These are phyloP conservation scores for Sebastes paucispinis DNA, from an alignment of 2,797 vertebrate species.

Conservation along the genomic window DNA sequence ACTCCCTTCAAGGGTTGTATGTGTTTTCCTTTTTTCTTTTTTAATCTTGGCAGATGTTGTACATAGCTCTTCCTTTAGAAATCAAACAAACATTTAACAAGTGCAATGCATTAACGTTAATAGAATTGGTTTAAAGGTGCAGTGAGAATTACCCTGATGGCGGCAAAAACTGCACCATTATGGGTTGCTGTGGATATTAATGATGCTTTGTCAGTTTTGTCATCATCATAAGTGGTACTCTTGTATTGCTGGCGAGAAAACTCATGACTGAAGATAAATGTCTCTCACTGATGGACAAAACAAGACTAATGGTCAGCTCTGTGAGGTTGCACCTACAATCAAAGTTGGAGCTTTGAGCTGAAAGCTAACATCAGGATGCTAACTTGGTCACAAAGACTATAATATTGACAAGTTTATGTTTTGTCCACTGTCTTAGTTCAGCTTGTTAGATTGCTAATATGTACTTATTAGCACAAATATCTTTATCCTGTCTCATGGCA, in stretches of 20 bases:
- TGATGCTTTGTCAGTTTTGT: not conserved
- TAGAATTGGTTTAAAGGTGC: not conserved
- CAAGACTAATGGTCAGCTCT: not conserved
- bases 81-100: not conserved
- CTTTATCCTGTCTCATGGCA: too few relatives aligned
- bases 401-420: not conserved
- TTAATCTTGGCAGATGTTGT: not conserved
- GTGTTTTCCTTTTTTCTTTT: slow-evolving; percentile 1
- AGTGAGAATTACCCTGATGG: not conserved
- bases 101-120: not conserved
- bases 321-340: not conserved
- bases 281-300: not conserved
- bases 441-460: not conserved
- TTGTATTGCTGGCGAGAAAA: not conserved
- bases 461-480: not conserved
- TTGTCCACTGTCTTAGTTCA: not conserved
- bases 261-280: not conserved
- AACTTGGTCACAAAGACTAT: not conserved
- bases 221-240: not conserved
- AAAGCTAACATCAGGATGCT: not conserved
- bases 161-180: not conserved
- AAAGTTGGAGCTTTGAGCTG: not conserved
- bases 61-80: not conserved
- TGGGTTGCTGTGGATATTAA: not conserved
- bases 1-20: slow-evolving; percentile 18